These are phyloP conservation scores for Matsumyia berberina DNA, from an alignment of 2,888 invertebrate species.

Conservation along the genomic window DNA sequence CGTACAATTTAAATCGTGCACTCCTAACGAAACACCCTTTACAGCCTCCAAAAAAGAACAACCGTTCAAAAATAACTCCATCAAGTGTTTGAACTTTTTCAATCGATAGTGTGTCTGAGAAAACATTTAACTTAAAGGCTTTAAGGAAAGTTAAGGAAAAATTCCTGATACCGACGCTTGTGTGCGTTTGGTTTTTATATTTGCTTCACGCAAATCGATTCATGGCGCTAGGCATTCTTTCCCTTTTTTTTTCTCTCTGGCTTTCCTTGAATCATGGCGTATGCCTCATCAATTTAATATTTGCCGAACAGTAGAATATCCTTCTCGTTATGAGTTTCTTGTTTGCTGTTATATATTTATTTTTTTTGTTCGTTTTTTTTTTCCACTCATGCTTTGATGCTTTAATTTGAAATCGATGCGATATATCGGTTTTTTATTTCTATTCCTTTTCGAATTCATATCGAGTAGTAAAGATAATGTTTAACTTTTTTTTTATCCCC, in stretches of 20 bases:
- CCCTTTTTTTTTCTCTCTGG: background rate
- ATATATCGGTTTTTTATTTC: constrained; percentile 35
- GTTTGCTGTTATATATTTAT: constrained; percentile 7
- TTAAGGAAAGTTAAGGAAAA: background rate
- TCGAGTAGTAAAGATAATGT: constrained; percentile 38
- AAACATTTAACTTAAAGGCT: constrained; percentile 5
- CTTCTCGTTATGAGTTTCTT: constrained; percentile 14
- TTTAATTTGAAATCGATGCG: constrained; percentile 70
- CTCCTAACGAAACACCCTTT: too few species aligned
- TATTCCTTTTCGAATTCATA: constrained; percentile 27
- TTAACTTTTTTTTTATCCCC: constrained; percentile 14
- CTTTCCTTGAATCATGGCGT: constrained; percentile 29
- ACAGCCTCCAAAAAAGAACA: too few species aligned
- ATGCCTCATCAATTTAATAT: constrained; percentile 53
- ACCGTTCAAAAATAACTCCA: too few species aligned
- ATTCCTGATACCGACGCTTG: background rate
- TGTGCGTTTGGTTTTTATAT: constrained; percentile 16
- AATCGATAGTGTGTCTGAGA: background rate
- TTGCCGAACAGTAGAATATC: constrained; percentile 36
- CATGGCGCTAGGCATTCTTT: background rate
- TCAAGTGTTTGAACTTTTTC: background rate
- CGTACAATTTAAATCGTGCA: too few species aligned
- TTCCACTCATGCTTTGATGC: constrained; percentile 9
- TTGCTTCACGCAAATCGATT: constrained; percentile 33
- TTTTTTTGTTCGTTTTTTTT: too few species aligned